Base-by-base conservation (phyloP, 1,140 invertebrate genomes). In the Magallana angulata region DNA sequence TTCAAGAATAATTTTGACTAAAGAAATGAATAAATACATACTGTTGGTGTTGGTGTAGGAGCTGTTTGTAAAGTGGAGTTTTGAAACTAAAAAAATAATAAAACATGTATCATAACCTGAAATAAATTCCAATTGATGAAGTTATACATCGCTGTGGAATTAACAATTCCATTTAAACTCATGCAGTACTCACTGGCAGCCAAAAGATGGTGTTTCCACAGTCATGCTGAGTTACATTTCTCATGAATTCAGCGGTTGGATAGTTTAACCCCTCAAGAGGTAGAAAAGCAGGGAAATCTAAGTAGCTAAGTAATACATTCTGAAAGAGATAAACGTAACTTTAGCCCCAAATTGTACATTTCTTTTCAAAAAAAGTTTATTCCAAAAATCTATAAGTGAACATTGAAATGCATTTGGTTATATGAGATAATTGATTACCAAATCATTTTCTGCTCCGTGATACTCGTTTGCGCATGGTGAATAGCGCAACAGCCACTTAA, bases 401-500 rank as follows among this genome's bases (percentile, higher is more conserved):
- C 4, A 62, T 9, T 12, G 11, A 6, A 62, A 6, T 16, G 14
- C 11, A 62, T 16, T 48, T 48, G 36, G 36, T 48, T 48, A 0
- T 48, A 48, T 48, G 14, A 58, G 36, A 59, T 24, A 30, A 16
- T 71, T 80, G 8, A 60, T 84, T 86, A 87, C 90, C 24, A 12
- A 24, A 80, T 84, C 59, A 58, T 76, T 58, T 48, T 85, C 88
- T 48, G 89, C 57, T 57, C n/a, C 48, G 7, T 58, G 36, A 82
- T 82, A 88, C 81, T 90, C 90, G n/a, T 87, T 59, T 16, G 87
- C 84, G 85, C 90, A 90, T 48, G 84, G 84, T 1, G 88, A 86
- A 82, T 89, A 90, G 14, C 88, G 64, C 36, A 90, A 57, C 12
- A 88, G 6, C 90, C 90, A 90, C n/a, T 9, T 11, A 8, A 90